Percentiles rank a stretch among this genome's conserved stretches.
These are phyloP conservation scores for Sebastes steindachneri DNA, from an alignment of 2,797 vertebrate species.

Conservation along the genomic window DNA sequence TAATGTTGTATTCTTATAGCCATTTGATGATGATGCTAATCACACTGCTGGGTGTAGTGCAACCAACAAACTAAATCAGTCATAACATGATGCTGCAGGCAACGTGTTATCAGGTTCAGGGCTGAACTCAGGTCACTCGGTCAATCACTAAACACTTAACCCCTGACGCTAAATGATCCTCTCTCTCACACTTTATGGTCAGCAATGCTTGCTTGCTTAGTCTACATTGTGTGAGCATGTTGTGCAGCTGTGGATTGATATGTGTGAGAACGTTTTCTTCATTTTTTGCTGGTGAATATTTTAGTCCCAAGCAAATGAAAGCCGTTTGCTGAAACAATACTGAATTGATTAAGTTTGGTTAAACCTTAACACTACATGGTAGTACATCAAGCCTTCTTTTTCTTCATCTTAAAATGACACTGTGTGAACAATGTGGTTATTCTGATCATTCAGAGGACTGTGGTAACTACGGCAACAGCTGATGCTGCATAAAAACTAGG, in stretches of 20 bases:
- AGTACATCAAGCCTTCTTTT: not conserved
- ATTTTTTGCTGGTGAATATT: not conserved
- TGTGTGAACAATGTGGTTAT: not conserved
- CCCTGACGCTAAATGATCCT: not conserved
- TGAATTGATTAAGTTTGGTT: not conserved
- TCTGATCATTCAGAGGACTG: not conserved
- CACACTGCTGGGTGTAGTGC: not conserved
- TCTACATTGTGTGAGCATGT: not conserved
- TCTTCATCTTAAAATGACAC: not conserved
- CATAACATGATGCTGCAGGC: not conserved
- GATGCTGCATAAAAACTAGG: not conserved
- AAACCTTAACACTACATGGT: not conserved
- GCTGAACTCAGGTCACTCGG: not conserved
- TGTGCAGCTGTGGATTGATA: not conserved
- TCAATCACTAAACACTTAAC: not conserved
- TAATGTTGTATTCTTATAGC: not conserved
- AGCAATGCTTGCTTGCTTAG: not conserved
- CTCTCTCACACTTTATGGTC: not conserved
- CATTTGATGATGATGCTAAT: not conserved
- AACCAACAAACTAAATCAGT: not conserved
- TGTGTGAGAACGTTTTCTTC: not conserved
- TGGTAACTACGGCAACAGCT: not conserved
- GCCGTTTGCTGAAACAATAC: not conserved
- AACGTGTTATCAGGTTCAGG: not conserved
- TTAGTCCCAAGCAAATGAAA: not conserved